These are phyloP conservation scores for Papilio polytes DNA, from an alignment of 1,140 invertebrate genomes.

Conservation along the genomic window DNA sequence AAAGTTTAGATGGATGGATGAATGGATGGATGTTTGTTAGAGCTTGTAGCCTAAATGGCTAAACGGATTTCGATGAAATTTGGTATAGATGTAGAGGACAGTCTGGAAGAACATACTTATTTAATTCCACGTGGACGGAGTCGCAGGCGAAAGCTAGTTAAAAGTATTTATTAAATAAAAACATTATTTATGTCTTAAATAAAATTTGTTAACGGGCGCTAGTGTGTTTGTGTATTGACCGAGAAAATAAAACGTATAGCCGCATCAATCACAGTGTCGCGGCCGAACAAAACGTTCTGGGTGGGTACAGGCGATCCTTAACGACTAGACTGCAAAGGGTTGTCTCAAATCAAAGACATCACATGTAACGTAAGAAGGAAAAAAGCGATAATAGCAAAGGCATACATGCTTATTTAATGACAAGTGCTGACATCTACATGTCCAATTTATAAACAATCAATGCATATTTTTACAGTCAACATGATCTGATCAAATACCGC, in stretches of 20 bases:
- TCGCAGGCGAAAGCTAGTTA: too few relatives aligned
- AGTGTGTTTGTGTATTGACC: constrained; percentile 31
- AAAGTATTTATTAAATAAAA: not conserved
- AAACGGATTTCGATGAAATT: too few relatives aligned
- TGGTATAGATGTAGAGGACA: too few relatives aligned
- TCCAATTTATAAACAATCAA: not conserved
- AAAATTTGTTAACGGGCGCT: not conserved
- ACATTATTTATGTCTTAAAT: not conserved
- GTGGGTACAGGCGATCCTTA: constrained; percentile 28
- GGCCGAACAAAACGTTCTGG: constrained; percentile 34
- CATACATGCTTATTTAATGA: not conserved
- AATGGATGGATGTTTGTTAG: too few relatives aligned
- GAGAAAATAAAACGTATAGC: constrained; percentile 33
- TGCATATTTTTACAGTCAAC: not conserved
- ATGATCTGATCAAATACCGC: too few relatives aligned
- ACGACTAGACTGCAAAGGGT: constrained; percentile 27
- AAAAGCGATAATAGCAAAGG: not conserved
- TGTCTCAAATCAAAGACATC: not conserved
- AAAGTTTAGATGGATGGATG: too few relatives aligned
- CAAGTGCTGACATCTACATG: not conserved
- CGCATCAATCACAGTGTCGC: constrained; percentile 30
- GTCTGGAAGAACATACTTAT: too few relatives aligned
- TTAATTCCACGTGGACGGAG: too few relatives aligned
- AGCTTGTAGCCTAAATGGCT: too few relatives aligned
- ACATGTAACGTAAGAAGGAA: too few relatives aligned